These are phyloP conservation scores for Polypedilum pembai DNA, from an alignment of 1,140 invertebrate species.

Conservation along the genomic window DNA sequence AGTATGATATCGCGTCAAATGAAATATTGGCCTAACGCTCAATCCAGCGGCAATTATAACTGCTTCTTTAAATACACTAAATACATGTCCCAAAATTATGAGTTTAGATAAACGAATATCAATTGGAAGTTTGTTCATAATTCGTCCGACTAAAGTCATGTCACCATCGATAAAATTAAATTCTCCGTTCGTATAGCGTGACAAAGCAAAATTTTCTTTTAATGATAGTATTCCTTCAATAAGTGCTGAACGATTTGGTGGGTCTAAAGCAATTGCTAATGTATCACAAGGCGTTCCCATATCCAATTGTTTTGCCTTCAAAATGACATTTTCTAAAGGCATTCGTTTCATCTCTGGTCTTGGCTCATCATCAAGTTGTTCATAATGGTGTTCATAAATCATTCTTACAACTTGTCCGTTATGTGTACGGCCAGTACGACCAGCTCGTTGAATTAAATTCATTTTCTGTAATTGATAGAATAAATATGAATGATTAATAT, in stretches of 20 bases:
- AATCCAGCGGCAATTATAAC: constrained; percentile 81
- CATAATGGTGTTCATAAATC: constrained; percentile 66
- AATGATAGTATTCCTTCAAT: constrained; percentile 69
- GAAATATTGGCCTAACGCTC: constrained; percentile 72
- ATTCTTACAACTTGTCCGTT: constrained; percentile 83
- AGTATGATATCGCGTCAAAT: not conserved
- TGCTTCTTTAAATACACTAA: constrained; percentile 73
- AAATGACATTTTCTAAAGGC: constrained; percentile 70
- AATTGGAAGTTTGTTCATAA: constrained; percentile 76
- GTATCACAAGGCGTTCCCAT: constrained; percentile 75
- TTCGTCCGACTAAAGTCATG: constrained; percentile 74
- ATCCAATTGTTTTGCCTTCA: constrained; percentile 74
- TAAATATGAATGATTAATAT: no score
- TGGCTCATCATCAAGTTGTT: constrained; percentile 49
- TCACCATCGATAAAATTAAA: constrained; percentile 69
- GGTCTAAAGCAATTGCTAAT: constrained; percentile 75
- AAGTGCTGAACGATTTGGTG: constrained; percentile 77
- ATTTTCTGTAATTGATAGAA: no score
- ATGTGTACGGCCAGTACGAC: constrained; percentile 78
- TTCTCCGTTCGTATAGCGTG: constrained; percentile 46
- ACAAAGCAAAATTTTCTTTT: constrained; percentile 76
- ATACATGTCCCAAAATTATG: constrained; percentile 80
- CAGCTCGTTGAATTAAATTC: constrained; percentile 82
- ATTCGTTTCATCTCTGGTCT: constrained; percentile 73
- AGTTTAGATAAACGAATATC: constrained; percentile 77